These are phyloP conservation scores for Leucoraja erinaceus DNA, from an alignment of 2,113 vertebrate species.

Conservation along the genomic window DNA sequence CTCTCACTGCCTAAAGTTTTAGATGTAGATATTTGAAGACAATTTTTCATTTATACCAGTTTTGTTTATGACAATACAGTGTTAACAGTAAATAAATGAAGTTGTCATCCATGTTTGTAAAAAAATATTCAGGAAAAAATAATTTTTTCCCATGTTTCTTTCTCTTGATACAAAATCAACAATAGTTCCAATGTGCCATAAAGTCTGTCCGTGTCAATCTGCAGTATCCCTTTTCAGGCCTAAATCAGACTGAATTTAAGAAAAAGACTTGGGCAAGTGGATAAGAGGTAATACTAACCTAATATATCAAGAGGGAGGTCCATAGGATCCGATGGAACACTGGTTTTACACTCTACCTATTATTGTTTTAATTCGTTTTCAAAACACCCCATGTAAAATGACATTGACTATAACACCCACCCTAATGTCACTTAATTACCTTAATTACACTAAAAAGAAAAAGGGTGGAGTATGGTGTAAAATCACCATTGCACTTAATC, in stretches of 20 bases:
- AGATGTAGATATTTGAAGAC: conserved; percentile 85
- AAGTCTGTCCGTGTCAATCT: conserved; percentile 41
- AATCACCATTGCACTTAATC: background rate
- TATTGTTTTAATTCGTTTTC: background rate
- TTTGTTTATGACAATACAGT: conserved; percentile 78
- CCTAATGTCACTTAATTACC: background rate
- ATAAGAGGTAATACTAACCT: background rate
- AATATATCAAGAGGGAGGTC: background rate
- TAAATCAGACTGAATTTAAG: background rate
- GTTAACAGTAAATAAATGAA: conserved; percentile 79
- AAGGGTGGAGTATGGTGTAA: background rate
- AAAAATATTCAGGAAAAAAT: conserved; percentile 24
- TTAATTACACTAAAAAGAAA: background rate
- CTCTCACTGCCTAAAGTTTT: conserved; percentile 98
- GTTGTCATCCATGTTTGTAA: conserved; percentile 78
- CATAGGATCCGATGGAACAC: background rate
- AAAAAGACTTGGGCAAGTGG: background rate
- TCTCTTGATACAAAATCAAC: conserved; percentile 46
- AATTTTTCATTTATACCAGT: conserved; percentile 71
- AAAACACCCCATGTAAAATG: background rate
- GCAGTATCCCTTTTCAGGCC: conserved; percentile 33
- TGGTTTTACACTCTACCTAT: background rate
- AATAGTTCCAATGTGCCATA: conserved; percentile 62
- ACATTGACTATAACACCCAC: background rate
- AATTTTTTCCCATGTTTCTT: conserved; percentile 60